These are phyloP conservation scores for Ploceus nigricollis DNA, from an alignment of 2,113 vertebrate genomes.

Conservation along the genomic window DNA sequence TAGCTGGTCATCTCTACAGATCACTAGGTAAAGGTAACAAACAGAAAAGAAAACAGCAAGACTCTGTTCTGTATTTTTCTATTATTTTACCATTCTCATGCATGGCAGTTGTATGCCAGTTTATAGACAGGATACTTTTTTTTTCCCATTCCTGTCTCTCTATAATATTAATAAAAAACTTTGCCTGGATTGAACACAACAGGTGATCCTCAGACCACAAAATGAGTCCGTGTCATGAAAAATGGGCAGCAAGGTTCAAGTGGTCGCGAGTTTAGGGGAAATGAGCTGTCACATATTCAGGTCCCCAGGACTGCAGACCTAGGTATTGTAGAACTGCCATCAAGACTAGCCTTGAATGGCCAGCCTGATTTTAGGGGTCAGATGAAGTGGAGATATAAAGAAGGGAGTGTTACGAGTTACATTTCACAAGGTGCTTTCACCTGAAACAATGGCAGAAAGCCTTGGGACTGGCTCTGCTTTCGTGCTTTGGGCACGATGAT, in stretches of 20 bases:
- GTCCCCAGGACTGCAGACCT: not conserved
- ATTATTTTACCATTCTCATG: not conserved
- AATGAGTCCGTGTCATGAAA: not conserved
- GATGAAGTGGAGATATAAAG: not conserved
- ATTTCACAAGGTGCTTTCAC: not conserved
- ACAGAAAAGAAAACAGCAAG: not conserved
- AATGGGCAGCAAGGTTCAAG: not conserved
- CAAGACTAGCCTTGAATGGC: not conserved
- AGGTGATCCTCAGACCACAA: not conserved
- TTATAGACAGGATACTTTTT: not conserved
- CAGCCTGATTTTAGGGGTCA: not conserved
- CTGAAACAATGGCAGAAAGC: not conserved
- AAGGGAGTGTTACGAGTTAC: not conserved
- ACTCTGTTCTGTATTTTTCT: not conserved
- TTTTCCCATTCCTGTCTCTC: not conserved
- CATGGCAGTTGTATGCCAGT: not conserved
- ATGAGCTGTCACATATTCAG: not conserved
- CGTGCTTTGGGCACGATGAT: accelerated
- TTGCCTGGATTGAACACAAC: not conserved
- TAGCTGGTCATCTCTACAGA: not conserved
- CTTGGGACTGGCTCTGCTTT: not conserved
- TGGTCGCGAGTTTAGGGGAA: not conserved
- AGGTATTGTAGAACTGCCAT: not conserved
- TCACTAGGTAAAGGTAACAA: not conserved
- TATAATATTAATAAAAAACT: not conserved